A percentile compares a stretch with the other conserved stretches of the same genome.
phyloP scores from a whole-genome alignment of 1,140 invertebrate species.

The Hyles vespertilio region DNA sequence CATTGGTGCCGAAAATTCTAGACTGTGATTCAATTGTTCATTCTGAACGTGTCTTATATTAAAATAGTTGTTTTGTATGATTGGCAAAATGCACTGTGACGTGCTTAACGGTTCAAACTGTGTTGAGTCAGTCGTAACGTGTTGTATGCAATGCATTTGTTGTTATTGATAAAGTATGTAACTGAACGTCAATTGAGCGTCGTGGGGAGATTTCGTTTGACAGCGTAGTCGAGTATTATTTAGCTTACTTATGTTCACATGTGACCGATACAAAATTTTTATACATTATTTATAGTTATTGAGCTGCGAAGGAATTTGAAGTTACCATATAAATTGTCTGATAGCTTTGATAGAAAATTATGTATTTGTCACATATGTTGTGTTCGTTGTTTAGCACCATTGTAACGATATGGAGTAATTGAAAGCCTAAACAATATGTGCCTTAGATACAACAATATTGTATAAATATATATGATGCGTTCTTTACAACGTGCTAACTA shows the following conservation, averaged over 20 bases:
- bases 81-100: slow-evolving; percentile 49
- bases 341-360: slow-evolving; percentile 37
- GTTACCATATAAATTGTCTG: slow-evolving; percentile 1
- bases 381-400: slow-evolving; percentile 55
- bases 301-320: slow-evolving; percentile 1
- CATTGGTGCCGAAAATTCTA: slow-evolving; percentile 73
- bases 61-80: slow-evolving; percentile 74
- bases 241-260: neutral
- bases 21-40: slow-evolving; percentile 75
- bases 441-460: slow-evolving; percentile 76
- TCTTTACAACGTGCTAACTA: slow-evolving; percentile 75
- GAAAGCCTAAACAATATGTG: slow-evolving; percentile 75
- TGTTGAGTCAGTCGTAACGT: slow-evolving; percentile 35
- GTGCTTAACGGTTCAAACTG: slow-evolving; percentile 41
- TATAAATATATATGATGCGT: slow-evolving; percentile 72
- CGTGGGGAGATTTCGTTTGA: slow-evolving; percentile 42
- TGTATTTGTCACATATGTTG: slow-evolving; percentile 36
- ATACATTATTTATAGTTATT: neutral
- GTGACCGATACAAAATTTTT: slow-evolving; percentile 10
- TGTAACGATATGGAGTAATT: slow-evolving; percentile 69
- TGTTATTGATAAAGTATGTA: slow-evolving; percentile 42
- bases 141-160: slow-evolving; percentile 64
- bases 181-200: slow-evolving; percentile 27
- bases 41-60: slow-evolving; percentile 74
- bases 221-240: slow-evolving; percentile 40